Conservation (phyloP, 1,140 invertebrate genomes). For the Drosophila murphyi region DNA sequence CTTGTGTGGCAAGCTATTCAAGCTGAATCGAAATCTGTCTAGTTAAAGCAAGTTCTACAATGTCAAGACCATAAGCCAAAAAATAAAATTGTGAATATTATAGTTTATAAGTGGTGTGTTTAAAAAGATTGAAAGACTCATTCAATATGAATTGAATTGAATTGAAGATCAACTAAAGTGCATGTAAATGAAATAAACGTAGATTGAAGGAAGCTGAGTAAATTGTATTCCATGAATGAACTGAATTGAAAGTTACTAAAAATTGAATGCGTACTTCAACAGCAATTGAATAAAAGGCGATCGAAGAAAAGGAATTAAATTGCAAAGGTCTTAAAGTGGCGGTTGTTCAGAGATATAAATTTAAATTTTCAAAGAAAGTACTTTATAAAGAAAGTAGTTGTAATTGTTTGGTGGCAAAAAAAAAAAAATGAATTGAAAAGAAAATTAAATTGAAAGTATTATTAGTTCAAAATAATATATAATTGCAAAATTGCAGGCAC, state of each 20-base stretch:
- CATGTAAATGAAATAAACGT: neutral
- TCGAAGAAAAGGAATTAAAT: neutral
- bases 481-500: neutral
- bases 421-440: neutral
- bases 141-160: neutral
- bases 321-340: slow-evolving; percentile 4
- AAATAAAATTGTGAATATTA: slow-evolving; percentile 5
- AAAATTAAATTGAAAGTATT: no score
- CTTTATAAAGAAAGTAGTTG: neutral
- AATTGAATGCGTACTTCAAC: neutral
- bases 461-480: neutral
- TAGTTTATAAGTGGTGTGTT: neutral
- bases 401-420: neutral
- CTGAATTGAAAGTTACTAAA: neutral
- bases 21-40: slow-evolving; percentile 26
- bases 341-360: neutral
- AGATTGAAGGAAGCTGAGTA: neutral
- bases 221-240: neutral
- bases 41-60: slow-evolving; percentile 70
- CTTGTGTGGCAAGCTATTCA: slow-evolving; percentile 14
- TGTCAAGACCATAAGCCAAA: slow-evolving; percentile 76
- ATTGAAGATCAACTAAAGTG: neutral
- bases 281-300: neutral
- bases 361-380: neutral
- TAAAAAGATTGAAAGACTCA: neutral